Evolutionary conservation across 2,797 vertebrate genomes (phyloP).

Genomic region (Simalia tracyae): DNA sequence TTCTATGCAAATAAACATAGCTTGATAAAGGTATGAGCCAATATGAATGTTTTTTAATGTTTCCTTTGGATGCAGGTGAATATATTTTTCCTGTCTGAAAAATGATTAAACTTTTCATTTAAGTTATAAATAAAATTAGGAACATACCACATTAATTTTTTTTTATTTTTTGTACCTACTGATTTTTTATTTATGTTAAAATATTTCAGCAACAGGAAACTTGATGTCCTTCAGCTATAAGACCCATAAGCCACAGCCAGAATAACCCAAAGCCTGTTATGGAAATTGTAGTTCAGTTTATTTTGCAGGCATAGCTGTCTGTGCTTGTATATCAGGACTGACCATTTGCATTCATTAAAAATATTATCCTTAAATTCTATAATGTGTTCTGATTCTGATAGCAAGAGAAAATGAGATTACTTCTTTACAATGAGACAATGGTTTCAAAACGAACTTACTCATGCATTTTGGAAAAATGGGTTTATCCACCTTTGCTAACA

Average conservation of each 20-base stretch:
- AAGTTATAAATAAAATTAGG: slow-evolving; percentile 41
- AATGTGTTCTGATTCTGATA: slow-evolving; percentile 14
- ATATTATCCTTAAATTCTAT: slow-evolving; percentile 29
- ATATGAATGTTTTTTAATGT: slow-evolving; percentile 58
- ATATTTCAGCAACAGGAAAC: neutral
- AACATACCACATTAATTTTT: slow-evolving; percentile 52
- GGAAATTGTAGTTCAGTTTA: neutral
- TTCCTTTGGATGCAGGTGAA: slow-evolving; percentile 52
- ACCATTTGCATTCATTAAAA: neutral
- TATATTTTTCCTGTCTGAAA: slow-evolving; percentile 34
- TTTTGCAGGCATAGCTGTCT: neutral
- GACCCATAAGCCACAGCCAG: neutral
- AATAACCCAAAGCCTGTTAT: neutral
- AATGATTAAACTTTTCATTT: slow-evolving; percentile 45
- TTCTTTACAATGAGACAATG: neutral
- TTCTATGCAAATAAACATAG: slow-evolving; percentile 73
- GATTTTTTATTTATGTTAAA: neutral
- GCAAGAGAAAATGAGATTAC: slow-evolving; percentile 46
- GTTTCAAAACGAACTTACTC: neutral
- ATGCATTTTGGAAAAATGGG: neutral
- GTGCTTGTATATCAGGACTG: neutral
- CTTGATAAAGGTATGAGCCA: slow-evolving; percentile 64
- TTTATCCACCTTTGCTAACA: neutral
- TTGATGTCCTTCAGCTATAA: neutral
- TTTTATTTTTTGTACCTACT: slow-evolving; percentile 47